A percentile compares a stretch with the other conserved stretches of the same genome.
phyloP scores from a whole-genome alignment of 2,797 vertebrate genomes.

The Pelobates cultripes region DNA sequence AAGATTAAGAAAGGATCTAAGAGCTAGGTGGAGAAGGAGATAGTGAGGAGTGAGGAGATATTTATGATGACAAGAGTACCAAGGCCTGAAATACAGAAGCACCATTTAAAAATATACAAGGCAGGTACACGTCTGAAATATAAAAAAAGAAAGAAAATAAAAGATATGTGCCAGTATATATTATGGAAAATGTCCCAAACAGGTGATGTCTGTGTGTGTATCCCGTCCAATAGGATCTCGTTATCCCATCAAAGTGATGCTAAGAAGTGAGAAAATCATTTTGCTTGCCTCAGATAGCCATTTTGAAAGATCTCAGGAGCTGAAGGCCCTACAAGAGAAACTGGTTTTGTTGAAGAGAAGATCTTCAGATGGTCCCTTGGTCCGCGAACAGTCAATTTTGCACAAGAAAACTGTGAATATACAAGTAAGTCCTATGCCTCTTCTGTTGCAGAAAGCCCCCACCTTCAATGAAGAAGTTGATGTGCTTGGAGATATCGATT shows the following conservation, averaged over 20 bases:
- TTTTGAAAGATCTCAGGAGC: slow-evolving; percentile 25
- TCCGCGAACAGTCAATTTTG: slow-evolving; percentile 10
- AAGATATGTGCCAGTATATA: too few species aligned
- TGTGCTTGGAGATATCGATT: slow-evolving; percentile 31
- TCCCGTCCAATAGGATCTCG: slow-evolving; percentile 11
- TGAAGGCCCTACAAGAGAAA: slow-evolving; percentile 21
- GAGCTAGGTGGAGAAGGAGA: too few species aligned
- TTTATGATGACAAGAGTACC: too few species aligned
- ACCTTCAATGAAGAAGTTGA: background rate
- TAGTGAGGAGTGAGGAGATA: too few species aligned
- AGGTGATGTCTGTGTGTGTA: slow-evolving; percentile 18
- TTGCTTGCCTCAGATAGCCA: slow-evolving; percentile 27
- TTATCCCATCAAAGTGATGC: slow-evolving; percentile 28
- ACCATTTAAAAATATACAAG: too few species aligned
- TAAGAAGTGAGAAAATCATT: slow-evolving; percentile 33
- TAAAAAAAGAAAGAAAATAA: too few species aligned
- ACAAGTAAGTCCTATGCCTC: slow-evolving; percentile 6
- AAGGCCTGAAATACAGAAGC: too few species aligned
- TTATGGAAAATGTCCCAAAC: background rate
- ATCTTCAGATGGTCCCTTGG: slow-evolving; percentile 25
- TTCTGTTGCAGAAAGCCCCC: too few species aligned
- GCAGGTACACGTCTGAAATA: too few species aligned
- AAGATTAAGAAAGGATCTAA: too few species aligned
- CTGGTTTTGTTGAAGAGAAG: slow-evolving; percentile 11
- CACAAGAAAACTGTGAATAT: slow-evolving; percentile 26